Conservation (phyloP, 2,113 vertebrate species). For the Indicator indicator region DNA sequence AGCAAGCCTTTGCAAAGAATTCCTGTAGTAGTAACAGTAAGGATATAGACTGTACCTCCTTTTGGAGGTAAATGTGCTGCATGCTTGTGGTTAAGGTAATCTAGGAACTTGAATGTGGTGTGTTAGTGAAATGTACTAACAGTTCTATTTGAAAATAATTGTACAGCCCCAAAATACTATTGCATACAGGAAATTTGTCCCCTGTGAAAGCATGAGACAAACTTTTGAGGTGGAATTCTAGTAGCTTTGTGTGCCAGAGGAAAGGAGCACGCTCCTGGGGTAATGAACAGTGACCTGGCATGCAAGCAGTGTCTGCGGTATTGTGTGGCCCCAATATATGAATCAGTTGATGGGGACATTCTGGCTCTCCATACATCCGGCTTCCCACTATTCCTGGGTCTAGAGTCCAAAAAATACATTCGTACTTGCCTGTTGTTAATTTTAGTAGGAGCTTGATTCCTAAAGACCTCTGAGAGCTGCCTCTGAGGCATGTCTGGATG, state of each 20-base stretch:
- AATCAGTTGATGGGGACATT: neutral
- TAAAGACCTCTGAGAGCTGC: neutral
- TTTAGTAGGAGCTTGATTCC: neutral
- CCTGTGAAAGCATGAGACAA: neutral
- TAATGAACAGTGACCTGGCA: neutral
- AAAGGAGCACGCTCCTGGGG: no score
- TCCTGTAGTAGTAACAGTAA: neutral
- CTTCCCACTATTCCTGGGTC: neutral
- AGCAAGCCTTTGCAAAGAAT: neutral
- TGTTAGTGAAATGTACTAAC: neutral
- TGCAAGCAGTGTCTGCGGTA: rapidly evolving
- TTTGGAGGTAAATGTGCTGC: no score
- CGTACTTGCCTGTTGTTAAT: neutral
- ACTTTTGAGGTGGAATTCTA: neutral
- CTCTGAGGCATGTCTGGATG: rapidly evolving
- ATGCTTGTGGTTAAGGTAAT: neutral
- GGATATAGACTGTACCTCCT: neutral
- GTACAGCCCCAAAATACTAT: neutral
- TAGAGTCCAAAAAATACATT: neutral
- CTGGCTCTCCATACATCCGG: rapidly evolving
- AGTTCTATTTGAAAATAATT: neutral
- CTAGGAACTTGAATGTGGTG: neutral
- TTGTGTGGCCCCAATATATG: rapidly evolving
- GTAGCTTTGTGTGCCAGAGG: neutral
- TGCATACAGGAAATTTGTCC: rapidly evolving